These are phyloP conservation scores for Boloria euphrosyne DNA, from an alignment of 2,888 invertebrate genomes.

Conservation along the genomic window DNA sequence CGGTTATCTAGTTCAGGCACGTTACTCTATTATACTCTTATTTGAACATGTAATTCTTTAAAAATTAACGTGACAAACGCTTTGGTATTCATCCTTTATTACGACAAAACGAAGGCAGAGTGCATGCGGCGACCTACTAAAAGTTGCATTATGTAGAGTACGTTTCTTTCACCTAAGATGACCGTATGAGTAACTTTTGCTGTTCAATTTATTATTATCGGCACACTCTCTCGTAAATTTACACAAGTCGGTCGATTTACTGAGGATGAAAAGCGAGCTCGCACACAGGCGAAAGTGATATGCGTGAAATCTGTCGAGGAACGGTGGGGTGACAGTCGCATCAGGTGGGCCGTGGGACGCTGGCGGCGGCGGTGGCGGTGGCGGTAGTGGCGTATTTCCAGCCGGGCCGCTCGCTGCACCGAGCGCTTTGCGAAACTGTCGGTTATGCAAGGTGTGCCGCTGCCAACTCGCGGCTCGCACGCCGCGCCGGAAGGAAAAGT, in stretches of 20 bases:
- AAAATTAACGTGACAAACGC: no score
- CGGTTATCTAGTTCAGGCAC: conserved; percentile 49
- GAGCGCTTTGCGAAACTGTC: conserved; percentile 79
- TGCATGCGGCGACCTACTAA: conserved; percentile 68
- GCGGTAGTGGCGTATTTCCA: conserved; percentile 75
- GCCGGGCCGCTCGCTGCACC: conserved; percentile 73
- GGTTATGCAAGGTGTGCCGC: conserved; percentile 80
- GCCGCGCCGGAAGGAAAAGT: conserved; percentile 79
- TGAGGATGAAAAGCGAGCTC: conserved; percentile 68
- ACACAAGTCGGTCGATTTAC: conserved; percentile 55
- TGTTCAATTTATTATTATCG: conserved; percentile 25
- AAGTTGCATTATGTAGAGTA: conserved; percentile 60
- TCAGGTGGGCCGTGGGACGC: conserved; percentile 57
- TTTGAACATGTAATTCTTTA: neutral
- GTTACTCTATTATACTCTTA: conserved; percentile 15
- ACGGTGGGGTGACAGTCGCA: conserved; percentile 54
- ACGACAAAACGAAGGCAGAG: conserved; percentile 53
- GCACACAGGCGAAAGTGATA: conserved; percentile 72
- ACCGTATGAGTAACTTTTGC: conserved; percentile 23
- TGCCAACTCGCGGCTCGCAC: conserved; percentile 77
- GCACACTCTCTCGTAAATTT: conserved; percentile 31
- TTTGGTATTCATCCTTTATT: neutral
- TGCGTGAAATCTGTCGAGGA: conserved; percentile 65
- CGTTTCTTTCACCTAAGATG: conserved; percentile 36
- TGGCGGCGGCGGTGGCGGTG: conserved; percentile 66